A percentile compares a stretch with the other conserved stretches of the same genome.
Evolutionary conservation across 2,113 vertebrate species (phyloP).

Genomic region (Colius striatus): DNA sequence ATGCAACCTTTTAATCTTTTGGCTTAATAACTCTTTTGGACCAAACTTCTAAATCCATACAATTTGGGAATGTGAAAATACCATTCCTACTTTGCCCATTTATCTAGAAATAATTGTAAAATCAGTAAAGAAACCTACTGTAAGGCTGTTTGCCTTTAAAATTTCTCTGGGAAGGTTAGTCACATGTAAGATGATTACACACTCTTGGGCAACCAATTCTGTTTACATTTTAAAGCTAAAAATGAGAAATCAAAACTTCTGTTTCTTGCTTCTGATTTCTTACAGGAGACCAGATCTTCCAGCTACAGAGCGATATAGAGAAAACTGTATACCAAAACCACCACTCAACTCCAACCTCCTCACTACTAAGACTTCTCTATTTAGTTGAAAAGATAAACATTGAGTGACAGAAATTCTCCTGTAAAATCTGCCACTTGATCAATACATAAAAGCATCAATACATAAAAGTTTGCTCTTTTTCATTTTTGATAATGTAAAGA

Average conservation of each 20-base stretch:
- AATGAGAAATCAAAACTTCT: neutral
- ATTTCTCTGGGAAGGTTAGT: neutral
- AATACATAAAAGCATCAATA: neutral
- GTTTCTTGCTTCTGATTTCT: neutral
- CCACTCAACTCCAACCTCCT: neutral
- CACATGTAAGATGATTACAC: neutral
- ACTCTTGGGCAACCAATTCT: neutral
- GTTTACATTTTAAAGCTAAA: neutral
- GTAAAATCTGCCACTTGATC: neutral
- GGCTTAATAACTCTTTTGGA: neutral
- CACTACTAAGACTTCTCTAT: neutral
- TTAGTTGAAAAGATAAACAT: neutral
- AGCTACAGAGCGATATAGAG: neutral
- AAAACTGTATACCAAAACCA: neutral
- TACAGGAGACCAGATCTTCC: neutral
- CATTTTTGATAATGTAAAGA: neutral
- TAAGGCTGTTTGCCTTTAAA: neutral
- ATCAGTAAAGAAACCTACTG: neutral
- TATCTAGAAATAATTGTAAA: neutral
- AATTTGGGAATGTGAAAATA: neutral
- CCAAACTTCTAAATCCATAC: neutral
- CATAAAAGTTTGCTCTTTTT: rapidly evolving
- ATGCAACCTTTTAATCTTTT: conserved; percentile 13
- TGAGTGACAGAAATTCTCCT: neutral
- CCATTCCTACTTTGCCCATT: neutral